Conservation (phyloP, 2,797 vertebrate genomes). For the Masticophis lateralis region DNA sequence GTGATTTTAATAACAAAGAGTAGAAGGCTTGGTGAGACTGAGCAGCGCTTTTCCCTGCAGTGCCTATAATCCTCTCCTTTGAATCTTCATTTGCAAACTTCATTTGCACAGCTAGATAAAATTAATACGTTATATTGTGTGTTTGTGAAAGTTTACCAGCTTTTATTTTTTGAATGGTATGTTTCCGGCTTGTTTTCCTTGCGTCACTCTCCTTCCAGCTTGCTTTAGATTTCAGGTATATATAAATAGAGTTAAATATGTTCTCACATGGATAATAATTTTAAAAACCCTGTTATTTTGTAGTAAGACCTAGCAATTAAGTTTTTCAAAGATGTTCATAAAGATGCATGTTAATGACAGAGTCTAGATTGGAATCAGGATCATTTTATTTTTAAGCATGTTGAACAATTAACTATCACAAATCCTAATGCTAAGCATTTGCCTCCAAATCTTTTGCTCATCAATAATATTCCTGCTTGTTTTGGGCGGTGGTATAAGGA, state of each 20-base stretch:
- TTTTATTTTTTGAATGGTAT: not conserved
- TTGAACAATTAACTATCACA: not conserved
- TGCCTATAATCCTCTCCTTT: not conserved
- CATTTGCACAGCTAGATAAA: not conserved
- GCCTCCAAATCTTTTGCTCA: not conserved
- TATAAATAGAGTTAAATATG: not conserved
- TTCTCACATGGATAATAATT: not conserved
- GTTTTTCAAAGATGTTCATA: not conserved
- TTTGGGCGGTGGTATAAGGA: rapidly evolving
- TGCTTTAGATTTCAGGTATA: not conserved
- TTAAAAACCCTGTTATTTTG: not conserved
- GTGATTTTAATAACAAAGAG: not conserved
- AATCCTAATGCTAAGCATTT: not conserved
- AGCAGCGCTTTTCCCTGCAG: not conserved
- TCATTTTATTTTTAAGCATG: not conserved
- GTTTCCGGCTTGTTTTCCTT: not conserved
- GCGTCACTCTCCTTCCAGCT: not conserved
- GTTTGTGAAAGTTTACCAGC: not conserved
- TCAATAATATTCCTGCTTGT: not conserved
- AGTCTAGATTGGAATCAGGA: not conserved
- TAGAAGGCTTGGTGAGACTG: not conserved
- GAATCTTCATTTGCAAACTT: not conserved
- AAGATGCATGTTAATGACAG: not conserved
- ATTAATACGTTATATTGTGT: no score
- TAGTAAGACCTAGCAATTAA: not conserved